Evolutionary conservation across 2,113 vertebrate species (phyloP), one percentile per base, ranked within the genome.

Genomic region (Pelvicachromis taeniatus): DNA sequence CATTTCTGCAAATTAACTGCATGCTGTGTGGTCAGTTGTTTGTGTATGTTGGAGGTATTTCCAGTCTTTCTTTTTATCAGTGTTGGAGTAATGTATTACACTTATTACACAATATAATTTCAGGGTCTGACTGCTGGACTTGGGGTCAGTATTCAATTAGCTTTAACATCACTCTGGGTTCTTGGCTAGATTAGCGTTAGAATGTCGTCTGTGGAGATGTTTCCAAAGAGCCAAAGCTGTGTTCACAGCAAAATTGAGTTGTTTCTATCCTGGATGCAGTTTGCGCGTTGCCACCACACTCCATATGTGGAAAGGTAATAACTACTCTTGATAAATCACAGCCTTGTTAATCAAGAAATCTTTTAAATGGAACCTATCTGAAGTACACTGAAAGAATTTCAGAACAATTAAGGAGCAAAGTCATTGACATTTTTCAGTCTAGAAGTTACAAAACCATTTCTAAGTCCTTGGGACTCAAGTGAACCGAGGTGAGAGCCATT

Each of bases 191-290:
- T 35, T n/a, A 63, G 59, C 4, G 2, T 63, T 7, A n/a, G 10
- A 7, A 61, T 61, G 58, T 31, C 38, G 59, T n/a, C 17, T 63
- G 59, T 33, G 35, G 10, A 63, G 6, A 38, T 63, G 2, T 31
- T 63, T 63, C 17, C 59, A 63, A n/a, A 12, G 31, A 63, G 59
- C 59, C 1, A 0, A 63, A 63, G 0, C 35, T 63, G 59, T 38
- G 59, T 38, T 35, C 35, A 31, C 31, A 63, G 0, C 59, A 35
- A 63, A 63, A 63, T 31, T n/a, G 17, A 63, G 31, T 0, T 61
- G 58, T 33, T 11, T 61, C 58, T 61, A 9, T 61, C 58, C 58
- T 63, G 2, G 16, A 33, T 63, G 61, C 33, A 8, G 6, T 63
- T 63, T n/a, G 59, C 17, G 12, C 33, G 38, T 63, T 63, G 59